phyloP scores from a whole-genome alignment of 2,113 vertebrate species.

The Muntiacus muntjak region DNA sequence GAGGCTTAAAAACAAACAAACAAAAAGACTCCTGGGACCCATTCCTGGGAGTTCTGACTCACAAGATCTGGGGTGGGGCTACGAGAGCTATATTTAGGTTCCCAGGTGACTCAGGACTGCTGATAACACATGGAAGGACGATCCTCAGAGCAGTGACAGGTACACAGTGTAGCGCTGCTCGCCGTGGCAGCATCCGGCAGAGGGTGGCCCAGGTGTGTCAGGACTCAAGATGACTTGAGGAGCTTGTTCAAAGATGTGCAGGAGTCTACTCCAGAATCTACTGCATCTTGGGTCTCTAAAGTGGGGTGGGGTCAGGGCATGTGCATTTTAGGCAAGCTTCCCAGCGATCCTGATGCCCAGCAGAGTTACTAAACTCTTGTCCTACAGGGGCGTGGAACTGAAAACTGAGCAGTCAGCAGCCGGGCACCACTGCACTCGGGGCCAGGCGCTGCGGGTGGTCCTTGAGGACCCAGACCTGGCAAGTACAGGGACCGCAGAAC shows the following conservation, averaged over 20 bases:
- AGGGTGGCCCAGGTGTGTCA: background rate
- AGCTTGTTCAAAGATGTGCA: background rate
- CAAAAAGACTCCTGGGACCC: background rate
- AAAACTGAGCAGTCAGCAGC: background rate
- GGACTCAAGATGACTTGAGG: background rate
- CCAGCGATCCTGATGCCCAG: background rate
- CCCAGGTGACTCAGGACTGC: conserved; percentile 27
- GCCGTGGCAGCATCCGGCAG: background rate
- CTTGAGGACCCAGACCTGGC: background rate
- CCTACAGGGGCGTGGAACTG: background rate
- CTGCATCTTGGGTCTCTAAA: background rate
- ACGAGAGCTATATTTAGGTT: conserved; percentile 11
- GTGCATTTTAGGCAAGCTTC: background rate
- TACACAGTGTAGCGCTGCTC: background rate
- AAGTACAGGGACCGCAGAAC: background rate
- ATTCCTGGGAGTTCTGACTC: conserved; percentile 33
- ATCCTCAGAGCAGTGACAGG: background rate
- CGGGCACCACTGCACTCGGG: background rate
- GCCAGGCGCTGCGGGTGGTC: background rate
- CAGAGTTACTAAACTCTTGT: background rate
- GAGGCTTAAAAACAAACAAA: background rate
- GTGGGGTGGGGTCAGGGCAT: background rate
- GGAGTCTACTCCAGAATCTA: background rate
- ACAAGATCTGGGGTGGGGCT: background rate
- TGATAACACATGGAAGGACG: background rate